A percentile compares a stretch with the other conserved stretches of the same genome.
phyloP scores from a whole-genome alignment of 2,797 vertebrate species.

The Ceryle rudis region DNA sequence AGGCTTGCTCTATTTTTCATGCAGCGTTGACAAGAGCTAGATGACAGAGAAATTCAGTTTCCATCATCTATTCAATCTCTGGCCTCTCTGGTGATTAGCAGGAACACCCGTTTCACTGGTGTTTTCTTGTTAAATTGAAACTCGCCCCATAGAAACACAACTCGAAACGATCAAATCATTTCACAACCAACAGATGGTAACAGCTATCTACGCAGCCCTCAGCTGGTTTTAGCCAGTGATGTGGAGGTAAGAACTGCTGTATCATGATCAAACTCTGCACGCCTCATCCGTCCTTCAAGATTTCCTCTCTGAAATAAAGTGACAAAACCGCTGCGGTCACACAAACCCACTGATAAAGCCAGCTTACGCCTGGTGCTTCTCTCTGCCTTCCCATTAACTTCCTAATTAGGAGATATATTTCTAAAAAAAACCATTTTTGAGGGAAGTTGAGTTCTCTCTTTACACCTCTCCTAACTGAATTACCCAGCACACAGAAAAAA shows the following conservation, averaged over 20 bases:
- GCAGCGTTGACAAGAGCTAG: conserved; percentile 9
- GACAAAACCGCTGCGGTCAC: neutral
- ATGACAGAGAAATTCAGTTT: conserved; percentile 52
- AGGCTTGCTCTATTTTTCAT: conserved; percentile 41
- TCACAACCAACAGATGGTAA: conserved; percentile 8
- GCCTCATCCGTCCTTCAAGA: neutral
- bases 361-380: neutral
- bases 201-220: neutral
- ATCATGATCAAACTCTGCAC: neutral
- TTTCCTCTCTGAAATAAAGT: neutral
- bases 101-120: neutral
- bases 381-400: neutral
- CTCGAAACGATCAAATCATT: neutral
- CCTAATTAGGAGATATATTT: neutral
- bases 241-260: neutral
- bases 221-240: neutral
- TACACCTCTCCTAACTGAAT: neutral
- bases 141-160: neutral
- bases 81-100: neutral
- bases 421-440: neutral
- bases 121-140: conserved; percentile 34
- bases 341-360: neutral
- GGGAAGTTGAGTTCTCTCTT: neutral
- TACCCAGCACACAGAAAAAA: neutral
- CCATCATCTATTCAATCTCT: conserved; percentile 29